phyloP scores from a whole-genome alignment of 2,797 vertebrate genomes.

The Gadopsis marmoratus region DNA sequence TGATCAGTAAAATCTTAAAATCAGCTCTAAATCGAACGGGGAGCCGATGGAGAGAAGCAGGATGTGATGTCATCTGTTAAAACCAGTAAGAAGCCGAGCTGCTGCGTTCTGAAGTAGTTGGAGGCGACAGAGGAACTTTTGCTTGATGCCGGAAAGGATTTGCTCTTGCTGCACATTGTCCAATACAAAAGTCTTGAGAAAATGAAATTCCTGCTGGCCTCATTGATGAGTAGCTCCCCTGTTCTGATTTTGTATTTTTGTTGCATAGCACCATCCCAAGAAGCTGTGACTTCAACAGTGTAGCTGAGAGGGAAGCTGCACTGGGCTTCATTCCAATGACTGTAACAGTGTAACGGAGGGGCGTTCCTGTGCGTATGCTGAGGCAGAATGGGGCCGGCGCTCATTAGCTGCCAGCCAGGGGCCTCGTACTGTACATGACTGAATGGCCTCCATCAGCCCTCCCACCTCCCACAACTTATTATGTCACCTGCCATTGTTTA shows the following conservation, averaged over 20 bases:
- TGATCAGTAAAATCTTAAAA: too few species aligned
- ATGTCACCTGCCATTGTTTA: constrained; percentile 73
- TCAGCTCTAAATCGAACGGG: too few species aligned
- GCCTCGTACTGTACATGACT: constrained; percentile 66
- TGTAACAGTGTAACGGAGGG: constrained; percentile 37
- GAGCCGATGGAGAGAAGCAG: too few species aligned
- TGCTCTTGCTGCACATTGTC: background rate
- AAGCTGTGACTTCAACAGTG: constrained; percentile 7
- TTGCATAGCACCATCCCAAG: background rate
- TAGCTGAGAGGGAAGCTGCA: background rate
- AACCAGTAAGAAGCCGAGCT: too few species aligned
- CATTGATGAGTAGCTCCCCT: background rate
- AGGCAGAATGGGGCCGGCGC: constrained; percentile 66
- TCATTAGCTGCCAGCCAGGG: constrained; percentile 70
- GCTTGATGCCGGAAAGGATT: too few species aligned
- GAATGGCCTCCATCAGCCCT: constrained; percentile 49
- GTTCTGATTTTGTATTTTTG: background rate
- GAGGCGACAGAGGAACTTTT: too few species aligned
- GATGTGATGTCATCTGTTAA: too few species aligned
- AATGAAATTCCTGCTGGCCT: background rate
- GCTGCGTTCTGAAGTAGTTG: too few species aligned
- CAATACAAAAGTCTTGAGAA: too few species aligned
- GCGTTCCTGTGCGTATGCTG: constrained; percentile 27
- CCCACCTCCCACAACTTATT: constrained; percentile 45
- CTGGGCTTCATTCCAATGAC: constrained; percentile 34